Evolutionary conservation across 92 coral and sea anemone species (phyloP).

Genomic region (Phenganax stokvisi): DNA sequence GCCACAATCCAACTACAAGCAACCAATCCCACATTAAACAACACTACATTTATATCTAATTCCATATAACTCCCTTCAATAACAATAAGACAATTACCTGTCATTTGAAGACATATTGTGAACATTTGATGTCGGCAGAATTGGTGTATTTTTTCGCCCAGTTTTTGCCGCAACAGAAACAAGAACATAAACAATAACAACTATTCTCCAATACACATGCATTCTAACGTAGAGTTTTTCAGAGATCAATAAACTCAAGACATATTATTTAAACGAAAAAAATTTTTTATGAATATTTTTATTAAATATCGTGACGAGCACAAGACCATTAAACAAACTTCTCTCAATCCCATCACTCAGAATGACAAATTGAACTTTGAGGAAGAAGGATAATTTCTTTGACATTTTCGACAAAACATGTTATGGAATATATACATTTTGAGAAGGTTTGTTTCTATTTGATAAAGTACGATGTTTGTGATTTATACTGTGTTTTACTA

Average conservation of each 20-base stretch:
- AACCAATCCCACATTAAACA: not conserved
- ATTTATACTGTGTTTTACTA: not conserved
- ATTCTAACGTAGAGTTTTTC: not conserved
- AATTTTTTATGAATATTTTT: not conserved
- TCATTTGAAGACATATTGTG: constrained; percentile 6
- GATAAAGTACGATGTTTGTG: not conserved
- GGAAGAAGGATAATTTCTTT: not conserved
- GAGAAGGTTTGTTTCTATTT: constrained; percentile 21
- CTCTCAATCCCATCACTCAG: constrained; percentile 9
- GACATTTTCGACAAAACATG: not conserved
- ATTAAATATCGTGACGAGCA: constrained; percentile 2
- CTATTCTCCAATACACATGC: constrained; percentile 7
- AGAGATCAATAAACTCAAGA: constrained; percentile 1
- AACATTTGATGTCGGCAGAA: not conserved
- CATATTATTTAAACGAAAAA: not conserved
- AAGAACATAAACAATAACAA: not conserved
- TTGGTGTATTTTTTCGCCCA: not conserved
- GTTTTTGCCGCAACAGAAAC: not conserved
- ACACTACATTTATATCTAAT: constrained; percentile 2
- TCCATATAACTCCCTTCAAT: not conserved
- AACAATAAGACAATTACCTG: not conserved
- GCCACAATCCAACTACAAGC: not conserved
- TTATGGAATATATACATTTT: constrained; percentile 39
- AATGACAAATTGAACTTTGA: not conserved
- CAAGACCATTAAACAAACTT: not conserved